Evolutionary conservation across 2,888 invertebrate genomes (phyloP), one percentile per base, ranked within the genome.

Genomic region (Apoda limacodes): DNA sequence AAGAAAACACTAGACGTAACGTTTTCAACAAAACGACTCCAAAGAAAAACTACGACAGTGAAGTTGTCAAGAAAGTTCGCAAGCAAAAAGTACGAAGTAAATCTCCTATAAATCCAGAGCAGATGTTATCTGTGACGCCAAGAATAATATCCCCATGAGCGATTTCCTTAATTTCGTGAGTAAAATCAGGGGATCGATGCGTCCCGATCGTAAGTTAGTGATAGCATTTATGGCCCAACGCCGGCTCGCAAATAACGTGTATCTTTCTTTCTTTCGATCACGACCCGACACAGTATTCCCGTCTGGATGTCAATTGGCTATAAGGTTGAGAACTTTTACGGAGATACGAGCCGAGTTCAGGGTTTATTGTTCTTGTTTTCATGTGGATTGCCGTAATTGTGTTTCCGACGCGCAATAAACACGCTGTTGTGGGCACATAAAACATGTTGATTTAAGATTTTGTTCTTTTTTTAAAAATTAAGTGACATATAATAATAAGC

Each of bases 91-190:
- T 52, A 56, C 48, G 46, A 55, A 55, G 56, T 51, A 63, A 69
- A 64, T 67, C 64, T 58, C 51, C 50, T 57, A 49, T 36, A 40
- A 37, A 51, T 48, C 48, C 48, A 44, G 50, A 46, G 46, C 45
- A 52, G 55, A 60, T 58, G 50, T 48, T 56, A 59, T 59, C 56
- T 37, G 33, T 32, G 40, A 43, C 46, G 43, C 35, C 31, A 52
- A 61, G 74, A 72, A 72, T 78, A 75, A 80, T 80, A 80, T 71
- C 69, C 71, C 70, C 75, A 76, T 80, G 74, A 80, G 75, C 78
- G 75, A 75, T 78, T 78, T 72, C 72, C 76, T 80, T 80, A 80
- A 80, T 80, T 80, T 75, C 71, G 76, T 72, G 75, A 68, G 68
- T 50, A 65, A 68, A 75, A 76, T 76, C 71, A 65, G 60, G 62